Evolutionary conservation across 2,888 invertebrate genomes (phyloP).

Genomic region (Lasioglossum calceatum): DNA sequence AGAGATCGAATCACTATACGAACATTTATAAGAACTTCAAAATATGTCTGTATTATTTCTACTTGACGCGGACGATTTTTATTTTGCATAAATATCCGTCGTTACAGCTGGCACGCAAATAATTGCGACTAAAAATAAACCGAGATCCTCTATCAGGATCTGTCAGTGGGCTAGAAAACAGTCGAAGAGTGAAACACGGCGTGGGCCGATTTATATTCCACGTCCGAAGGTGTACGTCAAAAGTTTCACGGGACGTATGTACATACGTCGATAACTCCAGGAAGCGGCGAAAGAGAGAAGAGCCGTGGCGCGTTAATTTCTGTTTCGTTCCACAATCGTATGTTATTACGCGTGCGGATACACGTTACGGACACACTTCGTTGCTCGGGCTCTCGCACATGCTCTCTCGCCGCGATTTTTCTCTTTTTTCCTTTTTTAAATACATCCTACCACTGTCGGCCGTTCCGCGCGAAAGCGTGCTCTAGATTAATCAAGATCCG

Average conservation of each 20-base stretch:
- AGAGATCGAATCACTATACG: not conserved
- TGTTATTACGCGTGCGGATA: conserved; percentile 49
- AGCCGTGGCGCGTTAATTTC: conserved; percentile 25
- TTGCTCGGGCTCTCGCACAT: conserved; percentile 34
- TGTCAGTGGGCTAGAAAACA: not conserved
- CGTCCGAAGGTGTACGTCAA: not conserved
- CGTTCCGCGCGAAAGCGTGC: conserved; percentile 28
- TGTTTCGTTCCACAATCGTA: conserved; percentile 50
- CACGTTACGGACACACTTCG: conserved; percentile 47
- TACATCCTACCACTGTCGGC: not conserved
- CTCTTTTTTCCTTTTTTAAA: not conserved
- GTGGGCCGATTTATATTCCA: conserved; percentile 21
- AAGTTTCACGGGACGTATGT: not conserved
- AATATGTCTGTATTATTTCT: not conserved
- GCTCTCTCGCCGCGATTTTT: not conserved
- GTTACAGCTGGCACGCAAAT: not conserved
- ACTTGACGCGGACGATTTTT: not conserved
- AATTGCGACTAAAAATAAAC: not conserved
- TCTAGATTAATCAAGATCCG: conserved; percentile 35
- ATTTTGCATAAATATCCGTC: not conserved
- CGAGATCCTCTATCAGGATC: not conserved
- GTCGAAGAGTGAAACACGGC: not conserved
- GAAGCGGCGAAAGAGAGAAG: conserved; percentile 11
- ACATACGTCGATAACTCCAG: conserved; percentile 19
- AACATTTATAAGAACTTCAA: too few relatives aligned